phyloP scores from a whole-genome alignment of 2,888 invertebrate genomes.

The Hirudinaria manillensis region DNA sequence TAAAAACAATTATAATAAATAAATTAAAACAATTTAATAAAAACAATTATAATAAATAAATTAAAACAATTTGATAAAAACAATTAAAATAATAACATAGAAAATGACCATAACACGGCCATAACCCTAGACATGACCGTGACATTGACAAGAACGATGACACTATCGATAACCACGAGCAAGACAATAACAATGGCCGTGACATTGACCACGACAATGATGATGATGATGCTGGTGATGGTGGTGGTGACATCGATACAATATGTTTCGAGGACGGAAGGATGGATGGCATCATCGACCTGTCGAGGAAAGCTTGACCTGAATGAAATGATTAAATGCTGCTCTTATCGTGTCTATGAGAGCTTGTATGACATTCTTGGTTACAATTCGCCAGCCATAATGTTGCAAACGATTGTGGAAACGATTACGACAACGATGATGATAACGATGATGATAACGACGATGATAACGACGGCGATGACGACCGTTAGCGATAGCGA shows the following conservation, averaged over 20 bases:
- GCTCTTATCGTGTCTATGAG: no score
- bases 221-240: conserved; percentile 10
- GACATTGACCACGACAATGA: background rate
- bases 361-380: no score
- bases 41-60: background rate
- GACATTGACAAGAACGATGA: no score
- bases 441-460: conserved; percentile 9
- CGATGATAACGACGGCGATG: background rate
- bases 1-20: no score
- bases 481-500: background rate
- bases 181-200: background rate
- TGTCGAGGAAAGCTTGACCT: no score
- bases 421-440: background rate
- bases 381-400: background rate
- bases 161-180: no score
- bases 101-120: background rate
- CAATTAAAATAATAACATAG: background rate
- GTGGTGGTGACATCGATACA: background rate
- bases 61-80: background rate
- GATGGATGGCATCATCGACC: no score
- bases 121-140: background rate
- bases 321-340: no score
- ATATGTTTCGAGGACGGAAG: no score
- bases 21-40: background rate
- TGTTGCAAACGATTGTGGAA: background rate